Conservation (phyloP, 2,797 vertebrate genomes). For the Hypotaenidia okinawae region DNA sequence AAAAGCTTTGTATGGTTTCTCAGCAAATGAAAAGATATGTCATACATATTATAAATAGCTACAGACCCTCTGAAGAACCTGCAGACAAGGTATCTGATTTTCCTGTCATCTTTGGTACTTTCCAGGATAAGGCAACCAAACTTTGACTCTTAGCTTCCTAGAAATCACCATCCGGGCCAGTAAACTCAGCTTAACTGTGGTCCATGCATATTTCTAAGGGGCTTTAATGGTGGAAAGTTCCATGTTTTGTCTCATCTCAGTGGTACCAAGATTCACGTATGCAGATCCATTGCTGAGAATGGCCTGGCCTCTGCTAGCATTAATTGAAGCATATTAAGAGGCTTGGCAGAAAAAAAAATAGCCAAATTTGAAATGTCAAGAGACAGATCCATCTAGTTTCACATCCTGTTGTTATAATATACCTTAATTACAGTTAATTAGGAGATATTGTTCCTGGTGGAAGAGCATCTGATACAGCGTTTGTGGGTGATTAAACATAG, state of each 20-base stretch:
- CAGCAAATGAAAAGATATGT: not conserved
- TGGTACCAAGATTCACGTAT: not conserved
- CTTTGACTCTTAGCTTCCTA: not conserved
- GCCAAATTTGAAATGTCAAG: constrained; percentile 36
- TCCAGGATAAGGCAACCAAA: not conserved
- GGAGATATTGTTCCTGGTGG: constrained; percentile 52
- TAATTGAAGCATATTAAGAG: constrained; percentile 48
- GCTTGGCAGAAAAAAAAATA: constrained; percentile 11
- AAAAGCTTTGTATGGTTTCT: not conserved
- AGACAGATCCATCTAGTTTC: constrained; percentile 53
- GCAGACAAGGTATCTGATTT: not conserved
- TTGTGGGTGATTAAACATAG: constrained; percentile 43
- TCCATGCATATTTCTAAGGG: not conserved
- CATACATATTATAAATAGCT: not conserved
- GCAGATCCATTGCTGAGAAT: constrained; percentile 11
- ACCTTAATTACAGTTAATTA: constrained; percentile 61
- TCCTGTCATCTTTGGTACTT: not conserved
- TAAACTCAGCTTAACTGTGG: not conserved
- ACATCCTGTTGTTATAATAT: constrained; percentile 55
- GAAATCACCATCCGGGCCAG: not conserved
- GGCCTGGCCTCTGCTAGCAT: constrained; percentile 27
- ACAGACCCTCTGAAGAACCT: not conserved
- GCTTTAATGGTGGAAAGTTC: not conserved
- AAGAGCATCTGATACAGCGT: constrained; percentile 54
- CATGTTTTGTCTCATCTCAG: not conserved